Percentiles rank a stretch among this genome's conserved stretches.
Evolutionary conservation across 2,113 vertebrate genomes (phyloP).

Genomic region (Crypturellus undulatus): DNA sequence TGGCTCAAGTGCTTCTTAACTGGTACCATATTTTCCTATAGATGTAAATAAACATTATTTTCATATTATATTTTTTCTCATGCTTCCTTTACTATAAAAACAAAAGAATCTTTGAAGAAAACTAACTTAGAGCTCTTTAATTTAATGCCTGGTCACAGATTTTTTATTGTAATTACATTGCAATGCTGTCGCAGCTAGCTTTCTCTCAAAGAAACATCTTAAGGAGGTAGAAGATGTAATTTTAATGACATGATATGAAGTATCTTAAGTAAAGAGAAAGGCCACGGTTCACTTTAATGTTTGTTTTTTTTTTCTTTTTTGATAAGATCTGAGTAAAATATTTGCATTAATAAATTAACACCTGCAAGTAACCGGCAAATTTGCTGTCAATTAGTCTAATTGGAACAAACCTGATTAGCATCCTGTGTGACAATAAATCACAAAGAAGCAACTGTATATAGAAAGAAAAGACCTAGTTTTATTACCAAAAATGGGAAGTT

Average conservation of each 20-base stretch:
- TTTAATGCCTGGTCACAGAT: background rate
- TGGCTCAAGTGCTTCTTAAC: background rate
- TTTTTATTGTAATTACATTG: background rate
- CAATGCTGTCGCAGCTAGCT: rapidly evolving
- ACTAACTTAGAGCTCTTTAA: background rate
- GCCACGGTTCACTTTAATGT: background rate
- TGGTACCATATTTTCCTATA: background rate
- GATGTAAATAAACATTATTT: background rate
- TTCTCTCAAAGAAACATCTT: background rate
- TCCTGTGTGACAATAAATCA: background rate
- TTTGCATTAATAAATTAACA: background rate
- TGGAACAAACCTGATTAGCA: background rate
- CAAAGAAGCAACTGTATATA: background rate
- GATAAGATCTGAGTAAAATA: background rate
- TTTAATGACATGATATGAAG: background rate
- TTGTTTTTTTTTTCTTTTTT: background rate
- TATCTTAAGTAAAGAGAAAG: background rate
- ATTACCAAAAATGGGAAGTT: background rate
- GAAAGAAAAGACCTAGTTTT: background rate
- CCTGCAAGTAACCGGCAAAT: background rate
- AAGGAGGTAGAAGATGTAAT: background rate
- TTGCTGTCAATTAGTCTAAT: background rate
- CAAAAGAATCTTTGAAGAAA: background rate
- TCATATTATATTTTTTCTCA: background rate
- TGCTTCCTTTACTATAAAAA: background rate